phyloP scores from a whole-genome alignment of 2,113 vertebrate species.

The Lepidothrix coronata region DNA sequence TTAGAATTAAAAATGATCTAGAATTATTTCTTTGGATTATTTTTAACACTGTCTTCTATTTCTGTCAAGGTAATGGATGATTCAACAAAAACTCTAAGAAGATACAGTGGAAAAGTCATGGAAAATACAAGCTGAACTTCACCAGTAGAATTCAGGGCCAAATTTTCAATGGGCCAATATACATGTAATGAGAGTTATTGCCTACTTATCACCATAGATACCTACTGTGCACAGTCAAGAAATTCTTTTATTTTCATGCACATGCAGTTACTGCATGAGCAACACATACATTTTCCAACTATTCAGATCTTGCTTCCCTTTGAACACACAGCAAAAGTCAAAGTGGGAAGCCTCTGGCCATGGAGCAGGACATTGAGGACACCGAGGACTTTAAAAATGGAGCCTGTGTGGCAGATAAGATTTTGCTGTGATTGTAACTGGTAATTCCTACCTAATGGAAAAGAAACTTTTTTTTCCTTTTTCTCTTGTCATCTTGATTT shows the following conservation, averaged over 20 bases:
- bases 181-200: background rate
- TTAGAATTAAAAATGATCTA: constrained; percentile 20
- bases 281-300: background rate
- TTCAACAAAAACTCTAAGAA: background rate
- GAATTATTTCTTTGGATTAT: background rate
- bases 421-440: constrained; percentile 7
- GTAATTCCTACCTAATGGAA: background rate
- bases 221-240: background rate
- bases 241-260: background rate
- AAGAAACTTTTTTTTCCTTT: background rate
- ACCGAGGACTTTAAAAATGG: background rate
- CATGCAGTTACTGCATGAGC: background rate
- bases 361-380: background rate
- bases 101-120: background rate
- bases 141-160: background rate
- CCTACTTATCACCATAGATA: background rate
- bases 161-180: background rate
- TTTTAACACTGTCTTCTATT: constrained; percentile 18
- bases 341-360: background rate
- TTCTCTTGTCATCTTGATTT: background rate
- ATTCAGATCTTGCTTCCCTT: background rate
- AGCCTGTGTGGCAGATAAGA: background rate
- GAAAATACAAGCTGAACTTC: background rate
- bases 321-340: background rate
- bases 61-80: constrained; percentile 22